These are phyloP conservation scores for Eudemis profundana DNA, from an alignment of 2,888 invertebrate species.

Conservation along the genomic window DNA sequence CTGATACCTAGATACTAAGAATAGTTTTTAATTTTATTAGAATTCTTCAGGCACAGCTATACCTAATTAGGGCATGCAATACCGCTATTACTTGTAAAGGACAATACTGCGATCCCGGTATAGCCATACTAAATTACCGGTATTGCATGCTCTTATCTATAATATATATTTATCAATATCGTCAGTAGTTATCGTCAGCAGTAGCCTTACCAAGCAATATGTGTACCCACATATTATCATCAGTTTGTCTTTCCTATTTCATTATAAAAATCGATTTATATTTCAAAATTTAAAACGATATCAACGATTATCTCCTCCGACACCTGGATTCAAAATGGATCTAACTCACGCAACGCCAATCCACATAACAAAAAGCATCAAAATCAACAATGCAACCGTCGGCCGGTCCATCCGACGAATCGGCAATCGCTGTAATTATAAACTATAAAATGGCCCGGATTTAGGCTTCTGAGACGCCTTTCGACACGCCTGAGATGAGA, in stretches of 20 bases:
- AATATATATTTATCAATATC: not conserved
- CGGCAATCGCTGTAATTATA: constrained; percentile 81
- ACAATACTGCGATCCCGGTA: too few species aligned
- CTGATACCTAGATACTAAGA: too few species aligned
- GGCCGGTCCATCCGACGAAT: constrained; percentile 24
- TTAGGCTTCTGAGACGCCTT: constrained; percentile 81
- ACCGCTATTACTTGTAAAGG: too few species aligned
- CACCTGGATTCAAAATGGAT: constrained; percentile 24
- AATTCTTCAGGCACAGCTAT: too few species aligned
- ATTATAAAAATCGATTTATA: constrained; percentile 1
- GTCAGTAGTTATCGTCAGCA: not conserved
- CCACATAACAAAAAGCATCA: constrained; percentile 38
- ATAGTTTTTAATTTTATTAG: too few species aligned
- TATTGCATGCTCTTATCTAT: not conserved
- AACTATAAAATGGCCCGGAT: constrained; percentile 80
- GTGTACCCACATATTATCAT: not conserved
- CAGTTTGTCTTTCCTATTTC: not conserved
- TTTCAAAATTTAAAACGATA: constrained; percentile 6
- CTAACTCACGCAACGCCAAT: constrained; percentile 38
- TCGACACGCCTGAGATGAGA: constrained; percentile 68
- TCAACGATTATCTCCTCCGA: constrained; percentile 23
- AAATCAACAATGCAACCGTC: constrained; percentile 43
- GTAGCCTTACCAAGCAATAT: too few species aligned
- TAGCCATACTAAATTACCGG: too few species aligned
- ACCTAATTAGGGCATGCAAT: too few species aligned